Conservation (phyloP, 2,888 invertebrate species). For the Heteromurus nitidus region DNA sequence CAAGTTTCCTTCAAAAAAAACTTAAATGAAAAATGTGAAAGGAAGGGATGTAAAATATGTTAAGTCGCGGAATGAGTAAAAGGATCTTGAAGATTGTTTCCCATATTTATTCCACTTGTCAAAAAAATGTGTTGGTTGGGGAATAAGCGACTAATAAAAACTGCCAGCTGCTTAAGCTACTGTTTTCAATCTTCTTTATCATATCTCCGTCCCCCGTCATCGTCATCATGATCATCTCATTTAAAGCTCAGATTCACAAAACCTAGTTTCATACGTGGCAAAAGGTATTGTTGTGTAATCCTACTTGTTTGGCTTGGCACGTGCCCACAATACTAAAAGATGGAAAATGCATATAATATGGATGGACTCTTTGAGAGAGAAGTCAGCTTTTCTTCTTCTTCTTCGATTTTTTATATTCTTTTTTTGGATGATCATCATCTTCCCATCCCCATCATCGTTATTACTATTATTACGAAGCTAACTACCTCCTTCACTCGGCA, state of each 20-base stretch:
- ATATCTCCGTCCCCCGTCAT: background rate
- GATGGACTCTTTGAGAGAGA: too few species aligned
- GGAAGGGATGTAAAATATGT: too few species aligned
- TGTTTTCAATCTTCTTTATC: too few species aligned
- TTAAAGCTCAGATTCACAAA: too few species aligned
- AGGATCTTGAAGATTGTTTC: too few species aligned
- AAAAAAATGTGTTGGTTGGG: too few species aligned
- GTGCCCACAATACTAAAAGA: slow-evolving; percentile 39
- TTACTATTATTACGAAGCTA: background rate
- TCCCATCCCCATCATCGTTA: slow-evolving; percentile 7
- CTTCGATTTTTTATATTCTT: too few species aligned
- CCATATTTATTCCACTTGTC: too few species aligned
- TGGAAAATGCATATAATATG: too few species aligned
- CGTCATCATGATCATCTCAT: background rate
- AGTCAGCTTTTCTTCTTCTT: slow-evolving; percentile 12
- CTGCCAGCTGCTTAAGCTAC: slow-evolving; percentile 39
- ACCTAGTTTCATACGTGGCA: too few species aligned
- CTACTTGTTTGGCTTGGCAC: slow-evolving; percentile 37
- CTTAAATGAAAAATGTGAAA: background rate
- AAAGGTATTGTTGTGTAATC: background rate
- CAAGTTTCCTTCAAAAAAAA: background rate
- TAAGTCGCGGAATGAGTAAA: too few species aligned
- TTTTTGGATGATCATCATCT: slow-evolving; percentile 13
- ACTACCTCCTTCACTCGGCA: background rate
- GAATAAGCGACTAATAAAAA: too few species aligned